Evolutionary conservation across 2,113 vertebrate genomes (phyloP).

Genomic region (Gulo gulo): DNA sequence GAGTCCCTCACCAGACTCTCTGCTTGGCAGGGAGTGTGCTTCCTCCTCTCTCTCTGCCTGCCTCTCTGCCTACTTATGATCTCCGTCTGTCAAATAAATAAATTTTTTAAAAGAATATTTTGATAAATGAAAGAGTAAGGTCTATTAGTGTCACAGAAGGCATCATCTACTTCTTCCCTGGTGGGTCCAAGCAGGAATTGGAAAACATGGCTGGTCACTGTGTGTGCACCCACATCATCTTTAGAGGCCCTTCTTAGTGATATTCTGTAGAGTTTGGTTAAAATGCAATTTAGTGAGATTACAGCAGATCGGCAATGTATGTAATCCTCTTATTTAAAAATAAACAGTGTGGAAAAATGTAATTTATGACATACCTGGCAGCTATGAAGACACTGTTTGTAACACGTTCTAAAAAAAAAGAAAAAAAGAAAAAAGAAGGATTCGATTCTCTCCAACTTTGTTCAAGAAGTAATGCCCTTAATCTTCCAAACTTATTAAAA

Average conservation of each 20-base stretch:
- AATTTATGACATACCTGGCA: neutral
- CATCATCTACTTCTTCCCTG: neutral
- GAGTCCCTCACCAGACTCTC: too few species aligned
- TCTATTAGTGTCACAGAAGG: too few species aligned
- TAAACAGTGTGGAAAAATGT: neutral
- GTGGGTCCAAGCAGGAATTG: too few species aligned
- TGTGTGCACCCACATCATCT: neutral
- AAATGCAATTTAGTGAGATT: neutral
- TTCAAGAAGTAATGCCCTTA: neutral
- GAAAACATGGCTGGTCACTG: neutral
- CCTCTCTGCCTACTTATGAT: too few species aligned
- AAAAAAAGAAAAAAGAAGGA: neutral
- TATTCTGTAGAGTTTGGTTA: neutral
- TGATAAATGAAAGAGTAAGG: fast-evolving
- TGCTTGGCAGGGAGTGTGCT: too few species aligned
- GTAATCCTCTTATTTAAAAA: constrained; percentile 3
- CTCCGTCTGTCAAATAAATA: too few species aligned
- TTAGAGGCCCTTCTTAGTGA: neutral
- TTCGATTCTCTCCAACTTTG: neutral
- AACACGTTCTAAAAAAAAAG: neutral
- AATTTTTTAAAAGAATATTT: too few species aligned
- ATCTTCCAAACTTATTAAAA: neutral
- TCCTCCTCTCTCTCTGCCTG: too few species aligned
- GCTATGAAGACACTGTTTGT: neutral
- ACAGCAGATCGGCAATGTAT: neutral